These are phyloP conservation scores for Andricus quercusramuli DNA, from an alignment of 2,888 invertebrate species.

Conservation along the genomic window DNA sequence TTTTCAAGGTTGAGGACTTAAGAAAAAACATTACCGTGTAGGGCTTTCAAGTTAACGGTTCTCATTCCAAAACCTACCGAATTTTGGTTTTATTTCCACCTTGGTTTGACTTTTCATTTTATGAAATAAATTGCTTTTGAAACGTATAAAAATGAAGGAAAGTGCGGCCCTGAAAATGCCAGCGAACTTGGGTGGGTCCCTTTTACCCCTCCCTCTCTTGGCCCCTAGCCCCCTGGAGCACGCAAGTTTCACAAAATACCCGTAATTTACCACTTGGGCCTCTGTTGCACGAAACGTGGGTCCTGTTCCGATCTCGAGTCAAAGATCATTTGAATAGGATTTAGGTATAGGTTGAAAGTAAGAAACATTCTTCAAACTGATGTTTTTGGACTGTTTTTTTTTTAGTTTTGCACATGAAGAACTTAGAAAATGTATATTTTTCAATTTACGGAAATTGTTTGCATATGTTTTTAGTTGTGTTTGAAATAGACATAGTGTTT, in stretches of 20 bases:
- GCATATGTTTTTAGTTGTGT: too few species aligned
- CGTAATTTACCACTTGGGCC: neutral
- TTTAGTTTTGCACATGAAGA: too few species aligned
- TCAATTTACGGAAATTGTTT: too few species aligned
- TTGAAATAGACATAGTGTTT: too few species aligned
- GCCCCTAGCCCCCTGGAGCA: neutral
- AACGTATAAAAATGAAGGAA: neutral
- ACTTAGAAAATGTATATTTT: too few species aligned
- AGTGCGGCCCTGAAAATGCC: constrained; percentile 21
- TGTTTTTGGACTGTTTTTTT: neutral
- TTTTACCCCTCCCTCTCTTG: neutral
- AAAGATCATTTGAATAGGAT: neutral
- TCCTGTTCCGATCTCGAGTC: neutral
- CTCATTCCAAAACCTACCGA: neutral
- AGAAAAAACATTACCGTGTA: too few species aligned
- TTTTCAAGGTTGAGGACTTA: too few species aligned
- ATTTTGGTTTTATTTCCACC: neutral
- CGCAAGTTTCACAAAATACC: constrained; percentile 17
- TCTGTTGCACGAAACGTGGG: neutral
- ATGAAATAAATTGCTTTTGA: neutral
- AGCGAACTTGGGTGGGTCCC: neutral
- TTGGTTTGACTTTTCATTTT: neutral
- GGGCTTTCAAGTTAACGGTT: too few species aligned
- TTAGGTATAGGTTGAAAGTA: neutral
- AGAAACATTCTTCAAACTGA: neutral